These are phyloP conservation scores for Eubucco bourcierii DNA, from an alignment of 2,113 vertebrate genomes.

Conservation along the genomic window DNA sequence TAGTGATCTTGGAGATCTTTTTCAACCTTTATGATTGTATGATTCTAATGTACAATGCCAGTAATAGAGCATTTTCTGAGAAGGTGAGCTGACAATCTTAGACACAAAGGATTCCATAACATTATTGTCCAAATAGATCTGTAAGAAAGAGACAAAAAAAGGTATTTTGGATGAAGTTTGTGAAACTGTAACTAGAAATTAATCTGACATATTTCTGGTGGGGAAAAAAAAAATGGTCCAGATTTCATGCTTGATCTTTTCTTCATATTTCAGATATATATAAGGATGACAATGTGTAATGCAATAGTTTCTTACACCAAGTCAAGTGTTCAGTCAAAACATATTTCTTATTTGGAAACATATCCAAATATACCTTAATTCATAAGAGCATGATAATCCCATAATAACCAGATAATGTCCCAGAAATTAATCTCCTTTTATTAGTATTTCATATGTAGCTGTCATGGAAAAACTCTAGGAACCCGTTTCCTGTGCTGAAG, in stretches of 20 bases:
- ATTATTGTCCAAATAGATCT: accelerated
- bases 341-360: background rate
- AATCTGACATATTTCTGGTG: background rate
- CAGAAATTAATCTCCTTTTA: background rate
- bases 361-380: background rate
- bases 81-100: background rate
- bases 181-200: background rate
- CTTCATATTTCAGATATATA: background rate
- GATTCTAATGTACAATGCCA: background rate
- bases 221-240: background rate
- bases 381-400: background rate
- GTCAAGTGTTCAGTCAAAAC: background rate
- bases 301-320: background rate
- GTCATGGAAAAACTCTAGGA: background rate
- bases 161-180: background rate
- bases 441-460: accelerated
- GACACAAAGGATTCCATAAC: background rate
- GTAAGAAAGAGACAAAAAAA: background rate
- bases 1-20: too few species aligned
- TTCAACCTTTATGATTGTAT: too few species aligned
- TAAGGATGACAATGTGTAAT: background rate
- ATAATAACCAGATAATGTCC: accelerated
- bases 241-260: background rate
- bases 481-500: background rate
- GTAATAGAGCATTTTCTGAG: background rate